Evolutionary conservation across 2,797 vertebrate genomes (phyloP), one percentile per base, ranked within the genome.

Genomic region (Hapalemur alaotrensis): DNA sequence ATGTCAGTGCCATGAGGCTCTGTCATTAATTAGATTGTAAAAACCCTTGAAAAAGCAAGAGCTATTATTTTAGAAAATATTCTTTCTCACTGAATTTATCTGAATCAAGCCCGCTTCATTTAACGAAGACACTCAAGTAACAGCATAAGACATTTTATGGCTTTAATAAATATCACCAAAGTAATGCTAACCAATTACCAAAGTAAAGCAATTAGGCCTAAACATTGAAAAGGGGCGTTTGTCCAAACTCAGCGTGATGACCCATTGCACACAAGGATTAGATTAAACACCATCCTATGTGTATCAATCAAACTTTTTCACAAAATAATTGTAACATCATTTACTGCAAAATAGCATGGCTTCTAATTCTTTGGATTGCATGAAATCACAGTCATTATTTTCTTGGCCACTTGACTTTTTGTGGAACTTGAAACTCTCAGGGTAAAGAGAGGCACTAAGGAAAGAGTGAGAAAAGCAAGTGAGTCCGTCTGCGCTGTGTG

Each of bases 1-100:
- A 76, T 22, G 22, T 65, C 4, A 2, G 57, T 41, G 14, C 43
- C n/a, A 15, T 38, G 17, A 32, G 65, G 17, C 32, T 48, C 48
- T 91, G 50, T 79, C 22, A 18, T 93, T 91, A 95, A 73, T 91
- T 89, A 61, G 83, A 73, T 67, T 96, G 28, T 82, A 52, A 93
- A 93, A 91, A 67, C 22, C 23, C 46, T 63, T 38, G 61, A 41
- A 86, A 92, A 95, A 78, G 23, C 54, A 69, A 41, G 41, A 96
- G 61, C 59, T 80, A 61, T 81, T 89, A 80, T 79, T 94, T 90
- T 41, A 80, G 90, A 89, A 83, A 95, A 95, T 87, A 80, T 52
- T 23, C 41, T 93, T 91, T 76, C 38, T 35, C 25, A 32, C 61
- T 81, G 91, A 76, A 89, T 94, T 93, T 90, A 79, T 82, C 50